Conservation (phyloP, 64 coral and sea anemone genomes). For the Dendrophyllia cribrosa region DNA sequence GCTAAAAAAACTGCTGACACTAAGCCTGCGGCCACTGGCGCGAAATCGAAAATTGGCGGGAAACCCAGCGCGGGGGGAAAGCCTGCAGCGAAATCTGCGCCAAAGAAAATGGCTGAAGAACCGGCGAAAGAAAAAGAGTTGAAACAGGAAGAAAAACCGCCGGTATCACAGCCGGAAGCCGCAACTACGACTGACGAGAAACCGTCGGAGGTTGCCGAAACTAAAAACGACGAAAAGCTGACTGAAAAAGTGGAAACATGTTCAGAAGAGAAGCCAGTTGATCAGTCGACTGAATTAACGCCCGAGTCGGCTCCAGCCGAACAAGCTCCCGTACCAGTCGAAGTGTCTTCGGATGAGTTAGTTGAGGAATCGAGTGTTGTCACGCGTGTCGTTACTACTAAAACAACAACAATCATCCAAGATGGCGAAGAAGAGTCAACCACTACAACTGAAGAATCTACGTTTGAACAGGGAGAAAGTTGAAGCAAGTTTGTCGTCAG, state of each 20-base stretch:
- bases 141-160: not conserved
- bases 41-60: constrained; percentile 18
- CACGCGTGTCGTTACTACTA: not conserved
- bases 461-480: not conserved
- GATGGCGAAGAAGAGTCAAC: constrained; percentile 5
- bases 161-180: not conserved
- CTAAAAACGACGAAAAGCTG: not conserved
- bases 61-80: constrained; percentile 18
- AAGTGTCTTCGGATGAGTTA: not conserved
- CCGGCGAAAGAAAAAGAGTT: not conserved
- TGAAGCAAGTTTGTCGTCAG: not conserved
- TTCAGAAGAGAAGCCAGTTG: not conserved
- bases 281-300: not conserved
- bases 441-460: not conserved
- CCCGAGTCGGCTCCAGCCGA: not conserved
- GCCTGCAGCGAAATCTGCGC: not conserved
- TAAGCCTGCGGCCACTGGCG: not conserved
- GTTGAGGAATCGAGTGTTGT: not conserved
- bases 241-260: not conserved
- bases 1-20: not conserved
- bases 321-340: not conserved
- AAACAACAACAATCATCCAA: not conserved
- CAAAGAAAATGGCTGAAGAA: not conserved
- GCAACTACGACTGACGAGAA: not conserved
- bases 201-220: not conserved